Evolutionary conservation across 2,888 invertebrate species (phyloP).

Genomic region (Sinopyrophorus schimmeli): DNA sequence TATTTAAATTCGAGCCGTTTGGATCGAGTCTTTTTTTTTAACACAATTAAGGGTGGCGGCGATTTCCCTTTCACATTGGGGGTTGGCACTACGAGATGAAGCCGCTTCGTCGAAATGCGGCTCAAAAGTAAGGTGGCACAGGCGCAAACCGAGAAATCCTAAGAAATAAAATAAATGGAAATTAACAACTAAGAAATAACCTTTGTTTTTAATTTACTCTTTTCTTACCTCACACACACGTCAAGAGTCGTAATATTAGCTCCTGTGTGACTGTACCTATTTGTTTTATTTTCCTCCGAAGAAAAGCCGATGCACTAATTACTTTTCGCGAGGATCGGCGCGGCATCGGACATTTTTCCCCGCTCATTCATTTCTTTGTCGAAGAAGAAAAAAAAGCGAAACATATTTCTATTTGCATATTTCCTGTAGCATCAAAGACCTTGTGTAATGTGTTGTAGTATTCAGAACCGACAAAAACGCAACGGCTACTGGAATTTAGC

Average conservation of each 20-base stretch:
- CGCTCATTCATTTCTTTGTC: no score
- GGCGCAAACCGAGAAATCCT: slow-evolving; percentile 30
- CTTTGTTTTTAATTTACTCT: slow-evolving; percentile 13
- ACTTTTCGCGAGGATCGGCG: slow-evolving; percentile 3
- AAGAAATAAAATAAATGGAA: slow-evolving; percentile 32
- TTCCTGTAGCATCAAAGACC: no score
- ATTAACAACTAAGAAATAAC: slow-evolving; percentile 33
- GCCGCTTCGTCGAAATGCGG: slow-evolving; percentile 18
- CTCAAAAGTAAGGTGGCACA: slow-evolving; percentile 18
- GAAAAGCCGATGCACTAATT: slow-evolving; percentile 14
- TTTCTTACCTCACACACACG: slow-evolving; percentile 28
- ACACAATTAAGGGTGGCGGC: no score
- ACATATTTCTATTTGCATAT: no score
- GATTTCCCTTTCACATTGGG: no score
- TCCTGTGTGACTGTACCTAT: slow-evolving; percentile 19
- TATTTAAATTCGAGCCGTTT: no score
- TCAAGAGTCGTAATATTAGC: slow-evolving; percentile 23
- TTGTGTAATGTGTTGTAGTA: slow-evolving; percentile 1
- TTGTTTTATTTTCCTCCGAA: slow-evolving; percentile 7
- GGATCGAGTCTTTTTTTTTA: no score
- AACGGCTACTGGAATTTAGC: slow-evolving; percentile 17
- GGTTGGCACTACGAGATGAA: no score
- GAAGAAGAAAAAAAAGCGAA: no score
- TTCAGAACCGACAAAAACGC: slow-evolving; percentile 7
- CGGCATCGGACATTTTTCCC: no score